A percentile compares a stretch with the other conserved stretches of the same genome.
Conservation (phyloP, 2,113 vertebrate species). For the Melanocharis versteri region DNA sequence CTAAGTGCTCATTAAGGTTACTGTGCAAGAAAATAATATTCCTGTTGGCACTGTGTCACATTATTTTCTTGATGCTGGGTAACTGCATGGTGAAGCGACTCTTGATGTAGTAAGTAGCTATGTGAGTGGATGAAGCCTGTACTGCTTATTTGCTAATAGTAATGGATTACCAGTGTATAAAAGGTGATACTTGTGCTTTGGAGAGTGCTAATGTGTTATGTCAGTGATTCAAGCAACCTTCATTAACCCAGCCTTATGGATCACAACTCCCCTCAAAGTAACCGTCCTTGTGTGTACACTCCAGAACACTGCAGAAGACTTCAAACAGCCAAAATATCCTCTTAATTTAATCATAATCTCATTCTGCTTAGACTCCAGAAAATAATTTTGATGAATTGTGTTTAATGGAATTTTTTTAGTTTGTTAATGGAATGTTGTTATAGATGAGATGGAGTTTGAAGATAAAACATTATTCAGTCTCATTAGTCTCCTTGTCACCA, state of each 20-base stretch:
- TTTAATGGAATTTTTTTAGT: neutral
- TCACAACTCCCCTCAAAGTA: neutral
- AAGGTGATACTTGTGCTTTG: neutral
- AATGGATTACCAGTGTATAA: neutral
- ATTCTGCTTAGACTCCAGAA: neutral
- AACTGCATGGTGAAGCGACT: neutral
- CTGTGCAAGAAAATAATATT: neutral
- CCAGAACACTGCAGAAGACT: neutral
- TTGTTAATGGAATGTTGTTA: neutral
- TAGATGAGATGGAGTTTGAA: neutral
- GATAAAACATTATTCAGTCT: neutral
- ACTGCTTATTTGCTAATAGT: neutral
- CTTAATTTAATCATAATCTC: neutral
- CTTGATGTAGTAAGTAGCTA: neutral
- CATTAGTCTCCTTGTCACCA: neutral
- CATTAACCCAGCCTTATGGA: neutral
- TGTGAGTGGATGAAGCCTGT: neutral
- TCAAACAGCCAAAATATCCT: neutral
- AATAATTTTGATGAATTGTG: neutral
- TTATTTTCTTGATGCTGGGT: neutral
- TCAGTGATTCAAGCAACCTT: neutral
- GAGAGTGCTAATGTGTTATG: neutral
- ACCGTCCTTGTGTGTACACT: neutral
- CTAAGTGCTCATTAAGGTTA: neutral
- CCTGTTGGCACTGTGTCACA: neutral